phyloP scores from a whole-genome alignment of 2,797 vertebrate genomes.

The Nannoperca obscura region DNA sequence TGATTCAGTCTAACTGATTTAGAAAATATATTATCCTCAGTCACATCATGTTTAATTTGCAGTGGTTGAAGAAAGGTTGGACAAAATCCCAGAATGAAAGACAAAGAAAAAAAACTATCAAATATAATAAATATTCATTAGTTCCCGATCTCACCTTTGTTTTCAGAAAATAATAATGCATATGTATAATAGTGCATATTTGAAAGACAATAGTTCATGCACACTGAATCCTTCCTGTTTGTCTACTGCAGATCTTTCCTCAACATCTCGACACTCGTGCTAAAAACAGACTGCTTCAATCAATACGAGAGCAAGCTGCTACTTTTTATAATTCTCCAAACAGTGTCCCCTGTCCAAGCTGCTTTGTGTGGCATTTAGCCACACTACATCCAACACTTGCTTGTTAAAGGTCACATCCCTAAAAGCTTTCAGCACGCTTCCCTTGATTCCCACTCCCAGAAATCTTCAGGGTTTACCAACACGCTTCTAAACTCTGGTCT shows the following conservation, averaged over 20 bases:
- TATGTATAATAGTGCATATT: neutral
- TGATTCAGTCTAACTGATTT: neutral
- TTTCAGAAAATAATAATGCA: neutral
- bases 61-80: neutral
- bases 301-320: neutral
- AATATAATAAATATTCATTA: neutral
- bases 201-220: neutral
- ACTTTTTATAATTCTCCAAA: neutral
- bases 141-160: neutral
- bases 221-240: neutral
- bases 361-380: slow-evolving; percentile 41
- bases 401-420: slow-evolving; percentile 68
- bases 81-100: neutral
- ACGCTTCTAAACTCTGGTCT: neutral
- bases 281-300: slow-evolving; percentile 20
- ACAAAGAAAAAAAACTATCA: neutral
- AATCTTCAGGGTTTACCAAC: neutral
- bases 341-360: neutral
- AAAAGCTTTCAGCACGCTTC: slow-evolving; percentile 58
- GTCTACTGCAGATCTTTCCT: neutral
- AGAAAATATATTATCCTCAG: neutral
- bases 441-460: slow-evolving; percentile 19
- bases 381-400: slow-evolving; percentile 30
- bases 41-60: slow-evolving; percentile 2
- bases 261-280: neutral